Base-by-base conservation (phyloP, 2,888 invertebrate genomes). In the Diaprepes abbreviatus region DNA sequence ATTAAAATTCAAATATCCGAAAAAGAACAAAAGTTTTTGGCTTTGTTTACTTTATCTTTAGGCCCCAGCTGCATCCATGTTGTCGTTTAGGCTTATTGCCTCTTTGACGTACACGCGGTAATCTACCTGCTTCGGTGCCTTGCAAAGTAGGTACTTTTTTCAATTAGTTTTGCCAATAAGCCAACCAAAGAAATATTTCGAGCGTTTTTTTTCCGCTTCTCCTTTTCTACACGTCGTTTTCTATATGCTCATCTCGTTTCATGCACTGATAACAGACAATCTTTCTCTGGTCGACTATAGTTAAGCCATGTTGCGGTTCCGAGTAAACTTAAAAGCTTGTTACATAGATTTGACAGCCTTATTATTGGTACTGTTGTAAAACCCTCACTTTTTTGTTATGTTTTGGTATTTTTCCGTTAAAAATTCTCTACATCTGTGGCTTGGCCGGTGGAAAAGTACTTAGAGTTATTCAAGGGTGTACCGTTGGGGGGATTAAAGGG, bases 31-130 rank as follows among this genome's bases (percentile, higher is more conserved):
- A 45, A 21, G n/a, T 12, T 5, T 48, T 28, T 5, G 24, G 48
- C 12, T 24, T 50, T 50, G 48, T 50, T 50, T 28, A 28, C 4
- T 50, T 50, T 50, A 50, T 45, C 45, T 45, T 21, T n/a, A 2
- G 7, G n/a, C 9, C 28, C 48, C 48, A 50, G 48, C 28, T 50
- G 48, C 28, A 50, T 28, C 48, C 48, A 28, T 50, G 28, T 50
- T 50, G 48, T 28, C 12, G 6, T 7, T 16, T 14, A 28, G 48
- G 21, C 12, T 45, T 12, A 24, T 24, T 6, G 21, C 5, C 16
- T 16, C 28, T 28, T 28, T 14, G 45, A n/a, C 24, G 6, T 10
- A 21, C 2, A n/a, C 16, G 28, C 12, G 14, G 28, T 6, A 12
- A 12, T 14, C 10, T 50, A 50, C 48, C 48, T 50, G 48, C 14